Evolutionary conservation across 2,888 invertebrate species (phyloP), one percentile per base, ranked within the genome.

Genomic region (Meta bourneti): DNA sequence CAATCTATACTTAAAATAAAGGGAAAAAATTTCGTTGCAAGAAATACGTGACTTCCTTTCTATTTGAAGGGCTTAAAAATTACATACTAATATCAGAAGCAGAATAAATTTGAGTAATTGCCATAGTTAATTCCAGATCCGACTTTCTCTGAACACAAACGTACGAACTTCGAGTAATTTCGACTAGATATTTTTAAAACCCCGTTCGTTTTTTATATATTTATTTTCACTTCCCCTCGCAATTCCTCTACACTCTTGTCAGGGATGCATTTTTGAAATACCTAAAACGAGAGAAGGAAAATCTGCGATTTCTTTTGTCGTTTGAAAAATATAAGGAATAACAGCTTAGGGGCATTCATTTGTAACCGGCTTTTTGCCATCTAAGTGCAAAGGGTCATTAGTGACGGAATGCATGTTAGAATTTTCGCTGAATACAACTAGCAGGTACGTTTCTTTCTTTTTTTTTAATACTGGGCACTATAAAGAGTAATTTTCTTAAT

Each of bases 301-400:
- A n/a, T 19, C 1, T 1, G n/a, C 49, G 71, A 51, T 7, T 82
- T 82, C 51, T 71, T 51, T 82, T 82, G 49, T 82, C 52, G 6
- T 70, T 8, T 8, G 2, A 13, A 19, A 52, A 72, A 9, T 71
- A 70, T 51, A 49, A 72, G 71, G 19, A 82, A 71, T 72, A 71
- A 72, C 72, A 70, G 82, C 82, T 82, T 72, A 51, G 20, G 72
- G 82, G 51, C 82, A 82, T 19, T 82, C 82, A 72, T 82, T 82
- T 82, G 82, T 51, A 82, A 70, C n/a, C 51, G 51, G 82, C 71
- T 71, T 82, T 82, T 82, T 82, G 49, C 75, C 75, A 54, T 84
- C 20, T 83, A 74, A 83, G 83, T 72, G 83, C 83, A 83, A 72
- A 54, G 83, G 72, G 74, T 84, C 84, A 54, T 84, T 84, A 84